Evolutionary conservation across 2,113 vertebrate species (phyloP).

Genomic region (Fregata magnificens): DNA sequence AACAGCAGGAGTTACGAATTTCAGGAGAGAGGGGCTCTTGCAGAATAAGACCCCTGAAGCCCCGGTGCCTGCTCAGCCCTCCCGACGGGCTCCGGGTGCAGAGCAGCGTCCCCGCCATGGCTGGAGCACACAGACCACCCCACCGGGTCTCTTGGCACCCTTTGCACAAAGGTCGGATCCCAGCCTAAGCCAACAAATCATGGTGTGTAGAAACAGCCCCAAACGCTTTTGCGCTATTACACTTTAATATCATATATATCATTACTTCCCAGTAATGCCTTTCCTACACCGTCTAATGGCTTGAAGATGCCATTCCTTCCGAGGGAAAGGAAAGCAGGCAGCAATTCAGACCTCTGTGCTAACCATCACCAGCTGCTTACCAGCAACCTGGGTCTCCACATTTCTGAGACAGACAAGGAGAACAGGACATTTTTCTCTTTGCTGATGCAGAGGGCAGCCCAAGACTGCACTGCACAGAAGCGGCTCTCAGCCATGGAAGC

Average conservation of each 20-base stretch:
- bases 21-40: neutral
- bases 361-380: neutral
- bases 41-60: neutral
- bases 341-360: neutral
- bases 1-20: accelerated
- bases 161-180: accelerated
- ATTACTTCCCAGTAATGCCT: accelerated
- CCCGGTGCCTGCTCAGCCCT: neutral
- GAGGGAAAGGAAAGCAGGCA: neutral
- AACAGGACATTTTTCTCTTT: accelerated
- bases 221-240: accelerated
- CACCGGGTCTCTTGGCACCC: neutral
- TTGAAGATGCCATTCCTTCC: neutral
- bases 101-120: neutral
- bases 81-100: accelerated
- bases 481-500: accelerated
- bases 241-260: accelerated
- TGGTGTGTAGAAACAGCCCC: neutral
- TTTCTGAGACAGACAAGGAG: neutral
- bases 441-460: neutral
- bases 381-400: accelerated
- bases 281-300: accelerated
- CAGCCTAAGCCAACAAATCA: neutral
- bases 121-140: neutral
- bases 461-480: neutral